Percentiles rank a stretch among this genome's conserved stretches.
These are phyloP conservation scores for Apoda limacodes DNA, from an alignment of 2,888 invertebrate species.

Conservation along the genomic window DNA sequence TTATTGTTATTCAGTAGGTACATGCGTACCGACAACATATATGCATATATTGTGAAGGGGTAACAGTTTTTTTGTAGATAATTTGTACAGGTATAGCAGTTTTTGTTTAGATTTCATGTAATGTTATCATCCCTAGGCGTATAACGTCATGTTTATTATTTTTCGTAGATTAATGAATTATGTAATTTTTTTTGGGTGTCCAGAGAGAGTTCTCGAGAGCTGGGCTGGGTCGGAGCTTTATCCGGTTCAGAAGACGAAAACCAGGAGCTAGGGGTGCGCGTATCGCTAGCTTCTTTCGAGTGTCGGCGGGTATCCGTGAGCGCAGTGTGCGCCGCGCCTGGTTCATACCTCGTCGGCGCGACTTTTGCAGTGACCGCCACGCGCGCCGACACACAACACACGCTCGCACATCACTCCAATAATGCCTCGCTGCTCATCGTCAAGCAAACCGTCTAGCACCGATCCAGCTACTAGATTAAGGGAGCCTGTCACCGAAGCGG, in stretches of 20 bases:
- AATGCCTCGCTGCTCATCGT: conserved; percentile 52
- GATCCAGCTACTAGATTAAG: too few relatives aligned
- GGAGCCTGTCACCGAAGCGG: too few relatives aligned
- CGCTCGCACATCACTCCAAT: conserved; percentile 32
- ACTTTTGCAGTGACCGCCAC: conserved; percentile 57
- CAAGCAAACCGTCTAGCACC: conserved; percentile 31
- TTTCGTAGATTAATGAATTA: too few relatives aligned
- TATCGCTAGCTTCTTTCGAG: conserved; percentile 57
- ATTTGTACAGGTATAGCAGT: too few relatives aligned
- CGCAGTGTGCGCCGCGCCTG: conserved; percentile 73
- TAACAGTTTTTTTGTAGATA: too few relatives aligned
- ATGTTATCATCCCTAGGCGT: too few relatives aligned
- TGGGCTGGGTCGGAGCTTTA: conserved; percentile 60
- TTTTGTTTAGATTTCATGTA: too few relatives aligned
- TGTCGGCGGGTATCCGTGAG: conserved; percentile 66
- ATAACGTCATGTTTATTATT: too few relatives aligned
- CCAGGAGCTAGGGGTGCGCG: conserved; percentile 47
- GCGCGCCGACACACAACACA: conserved; percentile 23
- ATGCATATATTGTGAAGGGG: too few relatives aligned
- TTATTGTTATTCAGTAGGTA: too few relatives aligned
- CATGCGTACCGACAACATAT: too few relatives aligned
- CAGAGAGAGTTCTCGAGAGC: conserved; percentile 41
- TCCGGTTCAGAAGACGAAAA: conserved; percentile 46
- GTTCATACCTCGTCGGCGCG: conserved; percentile 76
- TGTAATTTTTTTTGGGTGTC: too few relatives aligned